Evolutionary conservation across 2,888 invertebrate species (phyloP), one percentile per base, ranked within the genome.

Genomic region (Alloscopus bannaensis): DNA sequence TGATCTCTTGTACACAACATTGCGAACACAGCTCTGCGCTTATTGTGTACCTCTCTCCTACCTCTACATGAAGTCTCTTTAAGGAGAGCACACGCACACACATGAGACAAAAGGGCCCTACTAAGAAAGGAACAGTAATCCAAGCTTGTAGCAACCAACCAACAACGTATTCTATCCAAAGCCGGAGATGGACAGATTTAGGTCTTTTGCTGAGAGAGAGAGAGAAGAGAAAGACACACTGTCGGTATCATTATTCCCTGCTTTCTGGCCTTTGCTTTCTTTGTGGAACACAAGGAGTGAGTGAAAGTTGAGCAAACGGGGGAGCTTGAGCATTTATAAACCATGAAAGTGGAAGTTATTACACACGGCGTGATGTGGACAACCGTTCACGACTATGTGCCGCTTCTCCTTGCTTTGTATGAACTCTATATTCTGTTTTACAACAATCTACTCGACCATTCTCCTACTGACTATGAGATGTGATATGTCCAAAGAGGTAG

Each of bases 341-440:
- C 45, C 20, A 64, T 60, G 64, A 64, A 64, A 64, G 45, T 47
- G 26, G 45, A 45, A n/a, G n/a, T n/a, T n/a, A n/a, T 28, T 42
- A 55, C 42, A 47, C 31, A 59, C 66, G 66, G 69, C 59, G 77
- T 68, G 77, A 77, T 77, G 68, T 77, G 69, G 77, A 77, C 77
- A 69, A 77, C 69, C 69, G 77, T 77, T 77, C 69, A 77, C 77
- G 59, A 28, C 77, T 64, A 42, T 77, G 31, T 57, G 40, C 60
- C 65, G 47, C 52, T 77, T 64, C 50, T 68, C 57, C 13, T 64
- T 45, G 45, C n/a, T 22, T 3, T 26, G 20, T 24, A 6, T n/a
- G 6, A 55, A 55, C 22, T 24, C 24, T 8, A 3, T 55, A 55
- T 26, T 3, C 24, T 55, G 11, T 47, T 47, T 6, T 13, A n/a